Conservation (phyloP, 2,888 invertebrate genomes). For the Euplexia lucipara region DNA sequence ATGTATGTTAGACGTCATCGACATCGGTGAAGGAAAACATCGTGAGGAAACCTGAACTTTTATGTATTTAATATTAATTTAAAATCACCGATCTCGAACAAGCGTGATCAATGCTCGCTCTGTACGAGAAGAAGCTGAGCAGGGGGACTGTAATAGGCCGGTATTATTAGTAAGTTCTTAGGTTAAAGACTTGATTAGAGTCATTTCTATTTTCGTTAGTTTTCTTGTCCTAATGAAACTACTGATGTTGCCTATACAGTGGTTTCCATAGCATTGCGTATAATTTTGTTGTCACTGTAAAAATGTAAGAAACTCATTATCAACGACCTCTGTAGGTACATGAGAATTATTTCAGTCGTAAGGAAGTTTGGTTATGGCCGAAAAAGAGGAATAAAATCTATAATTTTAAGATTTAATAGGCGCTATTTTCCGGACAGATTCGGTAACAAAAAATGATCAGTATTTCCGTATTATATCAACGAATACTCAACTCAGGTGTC, state of each 20-base stretch:
- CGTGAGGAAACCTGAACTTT: no score
- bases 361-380: slow-evolving; percentile 57
- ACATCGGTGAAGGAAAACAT: no score
- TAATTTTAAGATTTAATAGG: slow-evolving; percentile 30
- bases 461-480: not conserved
- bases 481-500: no score
- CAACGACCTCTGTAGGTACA: slow-evolving; percentile 49
- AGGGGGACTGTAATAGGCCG: no score
- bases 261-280: slow-evolving; percentile 1
- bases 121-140: no score
- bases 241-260: slow-evolving; percentile 4
- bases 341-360: slow-evolving; percentile 50
- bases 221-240: not conserved
- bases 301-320: slow-evolving; percentile 49
- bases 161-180: no score
- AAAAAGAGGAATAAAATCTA: slow-evolving; percentile 45
- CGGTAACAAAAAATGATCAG: not conserved
- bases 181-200: no score
- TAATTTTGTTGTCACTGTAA: slow-evolving; percentile 42
- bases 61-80: no score
- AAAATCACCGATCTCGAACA: no score
- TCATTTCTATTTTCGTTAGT: no score
- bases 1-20: no score
- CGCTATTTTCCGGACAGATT: slow-evolving; percentile 16
- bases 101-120: no score